Conservation (phyloP, 2,797 vertebrate genomes). For the Trematomus bernacchii region DNA sequence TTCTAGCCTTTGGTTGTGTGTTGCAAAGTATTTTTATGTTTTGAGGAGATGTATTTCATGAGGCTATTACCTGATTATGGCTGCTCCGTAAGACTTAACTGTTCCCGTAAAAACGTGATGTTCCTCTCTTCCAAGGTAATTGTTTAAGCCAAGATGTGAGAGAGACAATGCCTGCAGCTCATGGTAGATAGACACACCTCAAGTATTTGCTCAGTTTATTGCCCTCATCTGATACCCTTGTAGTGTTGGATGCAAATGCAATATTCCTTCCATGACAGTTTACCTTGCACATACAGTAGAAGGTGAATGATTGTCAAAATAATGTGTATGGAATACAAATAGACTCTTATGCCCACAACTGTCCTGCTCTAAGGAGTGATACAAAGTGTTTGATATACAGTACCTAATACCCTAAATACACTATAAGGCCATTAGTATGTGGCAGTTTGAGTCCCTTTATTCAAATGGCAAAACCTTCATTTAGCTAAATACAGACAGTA, state of each 20-base stretch:
- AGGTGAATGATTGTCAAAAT: slow-evolving; percentile 4
- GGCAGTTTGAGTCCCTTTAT: too few relatives aligned
- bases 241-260: slow-evolving; percentile 6
- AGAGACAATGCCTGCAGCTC: slow-evolving; percentile 16
- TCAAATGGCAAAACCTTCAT: too few relatives aligned
- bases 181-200: background rate
- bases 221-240: background rate
- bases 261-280: background rate
- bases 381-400: background rate
- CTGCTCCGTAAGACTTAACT: slow-evolving; percentile 28
- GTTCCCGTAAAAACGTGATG: slow-evolving; percentile 38
- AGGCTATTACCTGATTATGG: slow-evolving; percentile 39
- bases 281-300: background rate
- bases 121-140: slow-evolving; percentile 10
- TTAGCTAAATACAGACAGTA: background rate
- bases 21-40: slow-evolving; percentile 12
- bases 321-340: slow-evolving; percentile 6
- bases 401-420: background rate
- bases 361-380: background rate
- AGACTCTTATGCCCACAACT: background rate
- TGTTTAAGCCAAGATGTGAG: slow-evolving; percentile 15
- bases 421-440: background rate
- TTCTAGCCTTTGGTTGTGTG: background rate
- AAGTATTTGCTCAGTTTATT: slow-evolving; percentile 16
- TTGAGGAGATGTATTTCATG: slow-evolving; percentile 24